Conservation (phyloP, 1,140 invertebrate species). For the Laodelphax striatellus region DNA sequence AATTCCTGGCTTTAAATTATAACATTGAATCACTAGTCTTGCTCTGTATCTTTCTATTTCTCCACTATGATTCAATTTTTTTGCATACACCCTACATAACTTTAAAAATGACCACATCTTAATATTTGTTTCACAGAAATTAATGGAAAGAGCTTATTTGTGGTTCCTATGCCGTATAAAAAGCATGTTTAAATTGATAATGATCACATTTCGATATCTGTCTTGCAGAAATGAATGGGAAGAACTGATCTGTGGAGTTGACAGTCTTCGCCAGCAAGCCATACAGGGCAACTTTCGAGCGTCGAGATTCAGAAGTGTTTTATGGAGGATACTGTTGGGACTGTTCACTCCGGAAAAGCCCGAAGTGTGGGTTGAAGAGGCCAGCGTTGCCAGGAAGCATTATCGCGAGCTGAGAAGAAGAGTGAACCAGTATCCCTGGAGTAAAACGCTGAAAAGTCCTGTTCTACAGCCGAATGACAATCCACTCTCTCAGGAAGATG, state of each 20-base stretch:
- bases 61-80: too few relatives aligned
- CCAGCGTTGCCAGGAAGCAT: neutral
- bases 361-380: neutral
- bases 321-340: neutral
- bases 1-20: too few relatives aligned
- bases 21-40: too few relatives aligned
- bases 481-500: neutral
- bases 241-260: neutral
- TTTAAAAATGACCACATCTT: too few relatives aligned
- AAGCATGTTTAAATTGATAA: too few relatives aligned
- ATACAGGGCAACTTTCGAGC: neutral
- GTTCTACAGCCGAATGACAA: neutral
- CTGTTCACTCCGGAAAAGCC: neutral
- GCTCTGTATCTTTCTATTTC: too few relatives aligned
- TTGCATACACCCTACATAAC: too few relatives aligned
- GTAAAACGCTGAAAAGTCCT: neutral
- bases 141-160: too few relatives aligned
- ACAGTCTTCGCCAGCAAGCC: neutral
- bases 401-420: neutral
- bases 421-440: neutral
- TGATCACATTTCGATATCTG: too few relatives aligned
- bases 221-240: neutral
- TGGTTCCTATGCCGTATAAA: too few relatives aligned
- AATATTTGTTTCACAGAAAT: too few relatives aligned
- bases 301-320: neutral